Evolutionary conservation across 2,113 vertebrate genomes (phyloP).

Genomic region (Paradoxurus hermaphroditus): DNA sequence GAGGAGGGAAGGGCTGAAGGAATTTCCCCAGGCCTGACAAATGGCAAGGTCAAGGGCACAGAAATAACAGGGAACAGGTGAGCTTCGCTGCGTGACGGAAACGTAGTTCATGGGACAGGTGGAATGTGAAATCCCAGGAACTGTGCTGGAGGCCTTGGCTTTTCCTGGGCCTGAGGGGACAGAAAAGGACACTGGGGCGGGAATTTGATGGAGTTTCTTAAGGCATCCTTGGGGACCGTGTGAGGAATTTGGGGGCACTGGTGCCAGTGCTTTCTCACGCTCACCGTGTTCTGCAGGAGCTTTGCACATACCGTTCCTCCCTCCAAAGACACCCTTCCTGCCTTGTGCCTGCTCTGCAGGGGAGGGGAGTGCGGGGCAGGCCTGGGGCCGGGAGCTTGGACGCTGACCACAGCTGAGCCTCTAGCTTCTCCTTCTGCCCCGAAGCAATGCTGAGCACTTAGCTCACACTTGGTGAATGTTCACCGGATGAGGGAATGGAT

Average conservation of each 20-base stretch:
- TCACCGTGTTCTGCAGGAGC: not conserved
- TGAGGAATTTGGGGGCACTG: not conserved
- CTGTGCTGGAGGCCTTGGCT: not conserved
- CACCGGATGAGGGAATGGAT: not conserved
- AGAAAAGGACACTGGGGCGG: rapidly evolving
- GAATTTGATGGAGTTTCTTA: rapidly evolving
- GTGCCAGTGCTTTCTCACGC: rapidly evolving
- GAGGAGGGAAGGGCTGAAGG: not conserved
- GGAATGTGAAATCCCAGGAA: not conserved
- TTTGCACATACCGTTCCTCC: not conserved
- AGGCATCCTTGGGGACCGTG: rapidly evolving
- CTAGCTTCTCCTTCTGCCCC: not conserved
- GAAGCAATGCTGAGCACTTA: rapidly evolving
- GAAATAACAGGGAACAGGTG: too few species aligned
- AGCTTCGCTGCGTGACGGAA: not conserved
- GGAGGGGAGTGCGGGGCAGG: too few species aligned
- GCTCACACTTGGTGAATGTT: too few species aligned
- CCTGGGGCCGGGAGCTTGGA: not conserved
- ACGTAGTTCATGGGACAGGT: rapidly evolving
- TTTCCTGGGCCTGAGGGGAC: too few species aligned
- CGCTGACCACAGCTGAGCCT: rapidly evolving
- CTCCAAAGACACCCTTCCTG: not conserved
- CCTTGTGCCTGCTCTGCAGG: not conserved
- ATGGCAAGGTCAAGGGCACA: not conserved
- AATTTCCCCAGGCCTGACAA: not conserved